These are phyloP conservation scores for Miltochrista miniata DNA, from an alignment of 2,888 invertebrate species.

Conservation along the genomic window DNA sequence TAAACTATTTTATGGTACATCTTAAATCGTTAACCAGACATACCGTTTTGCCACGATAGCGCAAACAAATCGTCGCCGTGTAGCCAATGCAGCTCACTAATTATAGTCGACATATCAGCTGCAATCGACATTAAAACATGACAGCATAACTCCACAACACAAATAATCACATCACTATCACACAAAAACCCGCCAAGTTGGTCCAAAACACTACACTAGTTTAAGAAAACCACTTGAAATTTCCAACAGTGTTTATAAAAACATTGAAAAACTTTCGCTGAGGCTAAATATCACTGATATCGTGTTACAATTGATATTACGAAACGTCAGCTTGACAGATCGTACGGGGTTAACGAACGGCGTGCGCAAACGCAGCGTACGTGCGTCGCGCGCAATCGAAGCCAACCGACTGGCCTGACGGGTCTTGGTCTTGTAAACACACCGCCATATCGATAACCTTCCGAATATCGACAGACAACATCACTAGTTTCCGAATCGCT, in stretches of 20 bases:
- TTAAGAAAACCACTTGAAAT: conserved; percentile 17
- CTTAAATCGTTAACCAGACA: conserved; percentile 31
- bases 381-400: conserved; percentile 62
- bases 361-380: conserved; percentile 55
- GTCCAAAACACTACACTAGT: conserved; percentile 50
- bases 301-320: conserved; percentile 53
- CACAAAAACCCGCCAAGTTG: conserved; percentile 49
- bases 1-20: background rate
- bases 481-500: conserved; percentile 49
- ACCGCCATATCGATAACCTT: conserved; percentile 74
- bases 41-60: conserved; percentile 80
- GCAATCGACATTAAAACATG: conserved; percentile 74
- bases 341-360: conserved; percentile 61
- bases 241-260: conserved; percentile 24
- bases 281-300: conserved; percentile 34
- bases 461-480: conserved; percentile 52
- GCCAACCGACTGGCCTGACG: conserved; percentile 58
- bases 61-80: conserved; percentile 78
- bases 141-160: conserved; percentile 62
- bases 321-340: conserved; percentile 76
- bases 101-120: conserved; percentile 78
- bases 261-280: conserved; percentile 29
- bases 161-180: conserved; percentile 69
- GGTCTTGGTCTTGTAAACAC: conserved; percentile 49
- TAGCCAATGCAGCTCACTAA: conserved; percentile 79